A percentile compares a stretch with the other conserved stretches of the same genome.
phyloP scores from a whole-genome alignment of 2,888 invertebrate species.

The Polymixis lichenea region DNA sequence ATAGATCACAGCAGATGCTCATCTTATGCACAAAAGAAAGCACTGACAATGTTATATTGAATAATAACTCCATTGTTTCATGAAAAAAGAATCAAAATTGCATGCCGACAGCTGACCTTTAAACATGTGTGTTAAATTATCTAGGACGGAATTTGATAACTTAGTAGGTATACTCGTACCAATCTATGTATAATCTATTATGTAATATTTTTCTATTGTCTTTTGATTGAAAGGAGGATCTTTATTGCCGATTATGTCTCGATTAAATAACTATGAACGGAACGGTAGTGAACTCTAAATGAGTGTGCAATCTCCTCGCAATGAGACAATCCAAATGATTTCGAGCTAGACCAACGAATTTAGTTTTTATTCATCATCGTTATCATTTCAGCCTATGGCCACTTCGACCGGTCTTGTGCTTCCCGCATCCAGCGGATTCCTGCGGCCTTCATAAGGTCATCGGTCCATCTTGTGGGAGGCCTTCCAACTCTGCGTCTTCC shows the following conservation, averaged over 20 bases:
- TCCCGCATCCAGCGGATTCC: no score
- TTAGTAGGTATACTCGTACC: not conserved
- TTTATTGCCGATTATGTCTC: not conserved
- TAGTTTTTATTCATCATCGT: no score
- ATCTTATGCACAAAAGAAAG: constrained; percentile 20
- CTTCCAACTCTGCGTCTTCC: no score
- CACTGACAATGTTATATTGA: not conserved
- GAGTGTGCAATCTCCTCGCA: not conserved
- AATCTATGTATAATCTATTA: no score
- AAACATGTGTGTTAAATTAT: constrained; percentile 14
- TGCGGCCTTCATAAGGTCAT: no score
- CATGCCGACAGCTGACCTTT: constrained; percentile 2
- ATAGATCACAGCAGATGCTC: constrained; percentile 13
- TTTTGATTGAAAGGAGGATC: not conserved
- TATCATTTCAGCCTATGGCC: no score
- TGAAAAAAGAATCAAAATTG: not conserved
- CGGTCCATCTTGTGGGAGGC: no score
- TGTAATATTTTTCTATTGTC: not conserved
- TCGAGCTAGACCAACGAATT: not conserved
- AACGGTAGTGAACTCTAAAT: not conserved
- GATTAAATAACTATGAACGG: not conserved
- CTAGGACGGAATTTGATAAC: constrained; percentile 6
- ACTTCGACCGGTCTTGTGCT: no score
- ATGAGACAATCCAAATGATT: not conserved
- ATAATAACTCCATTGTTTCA: constrained; percentile 10